Base-by-base conservation (phyloP, 2,797 vertebrate genomes). In the Gobio occitaniae region DNA sequence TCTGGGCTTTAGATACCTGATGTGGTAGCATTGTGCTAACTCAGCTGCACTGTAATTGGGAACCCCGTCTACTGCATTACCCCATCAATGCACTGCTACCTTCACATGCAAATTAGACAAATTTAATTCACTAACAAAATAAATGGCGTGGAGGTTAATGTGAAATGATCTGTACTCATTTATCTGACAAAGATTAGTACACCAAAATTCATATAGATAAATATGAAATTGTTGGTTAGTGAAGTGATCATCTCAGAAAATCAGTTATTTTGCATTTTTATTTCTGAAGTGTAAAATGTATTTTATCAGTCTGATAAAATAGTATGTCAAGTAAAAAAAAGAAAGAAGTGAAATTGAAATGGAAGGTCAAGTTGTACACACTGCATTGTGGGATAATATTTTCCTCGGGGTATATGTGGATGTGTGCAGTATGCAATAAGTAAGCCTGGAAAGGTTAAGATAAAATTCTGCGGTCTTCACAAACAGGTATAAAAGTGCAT, bases 11-110 rank as follows among this genome's bases (percentile, higher is more conserved):
- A 78, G 82, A 78, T 56, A 59, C 38, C n/a, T 47, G 74, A 70
- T 70, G 63, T 78, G 70, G 16, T 54, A 78, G 52, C 19, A 12
- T 78, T 70, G 50, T 78, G 75, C 82, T n/a, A 70, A 59, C 50
- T 84, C 63, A 59, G 50, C 63, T 44, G 48, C 38, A 19, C 74
- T 56, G 12, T 77, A 59, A 84, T 77, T 32, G 15, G 50, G 82
- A 84, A 56, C 82, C 50, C 70, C 48, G 36, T 69, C n/a, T n/a
- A 65, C 44, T 70, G 16, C 9, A 75, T 65, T 61, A 47, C 8
- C 36, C 47, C 12, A 66, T 65, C 47, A 83, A 41, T 41, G 71
- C 59, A 76, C 13, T 1, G 41, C 48, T 44, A 29, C 71, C 29
- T 66, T 83, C 8, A 75, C 59, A 25, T 52, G 44, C 59, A 52